Conservation (phyloP, 1,140 invertebrate genomes). For the Acromyrmex charruanus region DNA sequence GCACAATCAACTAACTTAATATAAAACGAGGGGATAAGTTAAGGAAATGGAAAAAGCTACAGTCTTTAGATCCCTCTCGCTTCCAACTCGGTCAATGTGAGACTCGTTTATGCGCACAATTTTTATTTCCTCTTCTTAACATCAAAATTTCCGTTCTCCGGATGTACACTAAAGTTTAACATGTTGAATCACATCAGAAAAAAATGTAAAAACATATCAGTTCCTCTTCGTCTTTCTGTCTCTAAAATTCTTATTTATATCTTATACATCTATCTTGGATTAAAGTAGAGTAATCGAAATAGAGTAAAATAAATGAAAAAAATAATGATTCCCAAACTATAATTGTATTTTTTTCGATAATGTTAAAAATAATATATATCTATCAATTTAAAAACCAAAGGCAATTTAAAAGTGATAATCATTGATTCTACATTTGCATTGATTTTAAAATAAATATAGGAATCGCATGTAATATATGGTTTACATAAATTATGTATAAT, state of each 20-base stretch:
- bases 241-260: not conserved
- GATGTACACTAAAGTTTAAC: not conserved
- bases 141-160: constrained; percentile 25
- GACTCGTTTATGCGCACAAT: constrained; percentile 20
- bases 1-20: constrained; percentile 60
- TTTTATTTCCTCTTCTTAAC: constrained; percentile 21
- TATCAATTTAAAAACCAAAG: not conserved
- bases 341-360: not conserved
- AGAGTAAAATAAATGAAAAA: not conserved
- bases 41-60: constrained; percentile 58
- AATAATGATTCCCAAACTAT: not conserved
- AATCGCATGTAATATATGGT: not conserved
- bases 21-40: constrained; percentile 53
- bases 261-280: not conserved
- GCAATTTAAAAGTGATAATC: not conserved
- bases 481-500: not conserved
- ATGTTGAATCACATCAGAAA: not conserved
- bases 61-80: constrained; percentile 34
- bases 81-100: not conserved
- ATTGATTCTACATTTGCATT: not conserved
- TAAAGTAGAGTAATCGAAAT: not conserved
- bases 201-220: not conserved
- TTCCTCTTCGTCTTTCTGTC: not conserved
- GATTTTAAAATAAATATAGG: not conserved
- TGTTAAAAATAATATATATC: not conserved